Evolutionary conservation across 2,113 vertebrate genomes (phyloP), one percentile per base, ranked within the genome.

Genomic region (Cepphus grylle): DNA sequence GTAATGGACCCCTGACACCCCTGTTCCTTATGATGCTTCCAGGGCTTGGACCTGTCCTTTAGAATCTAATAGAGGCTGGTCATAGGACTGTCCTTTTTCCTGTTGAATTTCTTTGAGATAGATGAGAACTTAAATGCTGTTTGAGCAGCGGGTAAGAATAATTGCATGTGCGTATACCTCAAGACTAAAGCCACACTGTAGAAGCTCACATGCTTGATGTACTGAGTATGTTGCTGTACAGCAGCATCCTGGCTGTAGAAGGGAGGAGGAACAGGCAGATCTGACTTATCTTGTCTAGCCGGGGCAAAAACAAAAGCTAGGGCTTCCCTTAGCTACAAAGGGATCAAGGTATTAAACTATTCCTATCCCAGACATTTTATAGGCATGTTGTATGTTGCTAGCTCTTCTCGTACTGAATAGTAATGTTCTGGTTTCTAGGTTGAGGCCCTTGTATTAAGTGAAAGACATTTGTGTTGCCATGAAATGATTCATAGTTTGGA

Each of bases 111-210:
- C 38, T 69, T 42, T 67, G 52, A 90, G 27, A 40, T 58, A 10
- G 4, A 20, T 74, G 38, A 72, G 66, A 76, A 79, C 62, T 70
- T 38, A 61, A 74, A 40, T 74, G 34, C 23, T 13, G 10, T 63
- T 87, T 36, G 78, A 77, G 30, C 25, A 67, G 32, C 5, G 8
- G 27, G 13, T 67, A 26, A 63, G 47, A 52, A 45, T 34, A 78
- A 49, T 38, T 2, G 1, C 22, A 8, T 3, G 3, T 14, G 29
- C 3, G 0, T 52, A 1, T 62, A 71, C 22, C 17, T 25, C 30
- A n/a, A 20, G 45, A 27, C 34, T 91, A 34, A 80, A 30, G 15
- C 18, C 15, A 26, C 8, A 0, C 12, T 53, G 30, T 59, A 36
- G 76, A 66, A 74, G 34, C 50, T 78, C 26, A 3, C 2, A 2